Base-by-base conservation (phyloP, 2,797 vertebrate species). In the Choloepus didactylus region DNA sequence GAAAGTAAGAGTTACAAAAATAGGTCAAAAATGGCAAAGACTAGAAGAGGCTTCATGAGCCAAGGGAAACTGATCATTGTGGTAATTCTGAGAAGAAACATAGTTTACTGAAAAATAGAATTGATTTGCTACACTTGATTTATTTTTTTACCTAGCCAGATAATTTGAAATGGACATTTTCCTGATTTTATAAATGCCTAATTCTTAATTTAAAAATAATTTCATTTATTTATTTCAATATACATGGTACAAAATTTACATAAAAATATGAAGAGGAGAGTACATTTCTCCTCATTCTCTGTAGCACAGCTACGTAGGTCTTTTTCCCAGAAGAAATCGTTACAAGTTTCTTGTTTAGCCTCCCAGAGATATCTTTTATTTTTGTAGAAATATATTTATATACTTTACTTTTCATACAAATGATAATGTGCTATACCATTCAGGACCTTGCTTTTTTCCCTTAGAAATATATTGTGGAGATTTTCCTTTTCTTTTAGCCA, bases 171-270 rank as follows among this genome's bases (percentile, higher is more conserved):
- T 85, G 29, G 9, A 85, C 35, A 31, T 89, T 92, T 95, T 86
- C 31, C 7, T 94, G 41, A 81, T 69, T 88, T 85, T 89, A 3
- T 56, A 84, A 83, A 27, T 62, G 9, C 51, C 76, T 87, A 79
- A 94, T 92, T 79, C 51, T 56, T 83, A 6, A 41, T 87, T 89
- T 92, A 62, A 92, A 84, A 62, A 85, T 89, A 88, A 87, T 83
- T 82, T 16, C 44, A 41, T 31, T 87, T 79, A 7, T 83, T 66
- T 95, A 54, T 89, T 94, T 75, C 73, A 69, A 86, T 81, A 66
- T 21, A 27, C 80, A 66, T 76, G 31, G 29, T 79, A 41, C 60
- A 93, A 93, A 90, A 72, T 46, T 80, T 41, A 70, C 77, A 16
- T 70, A 77, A 85, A 84, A 56, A 91, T 80, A 54, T n/a, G 76